A percentile compares a stretch with the other conserved stretches of the same genome.
These are phyloP conservation scores for Hypsopygia costalis DNA, from an alignment of 2,888 invertebrate genomes.

Conservation along the genomic window DNA sequence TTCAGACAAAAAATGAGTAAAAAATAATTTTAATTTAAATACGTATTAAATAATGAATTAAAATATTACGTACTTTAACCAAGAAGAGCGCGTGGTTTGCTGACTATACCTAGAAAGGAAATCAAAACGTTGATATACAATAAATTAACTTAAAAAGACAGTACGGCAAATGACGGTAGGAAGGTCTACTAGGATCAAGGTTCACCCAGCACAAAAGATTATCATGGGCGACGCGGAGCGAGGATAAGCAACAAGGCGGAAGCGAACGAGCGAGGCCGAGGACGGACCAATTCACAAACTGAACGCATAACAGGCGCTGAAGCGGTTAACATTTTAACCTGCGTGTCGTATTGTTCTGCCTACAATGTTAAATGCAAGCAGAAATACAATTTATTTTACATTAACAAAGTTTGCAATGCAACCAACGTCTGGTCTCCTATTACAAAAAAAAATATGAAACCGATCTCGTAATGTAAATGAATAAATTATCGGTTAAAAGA, in stretches of 20 bases:
- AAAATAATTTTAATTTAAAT: slow-evolving; percentile 1
- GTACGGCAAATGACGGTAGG: slow-evolving; percentile 29
- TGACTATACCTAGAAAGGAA: slow-evolving; percentile 80
- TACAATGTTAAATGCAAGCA: neutral
- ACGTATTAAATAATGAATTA: slow-evolving; percentile 31
- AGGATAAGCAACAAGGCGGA: slow-evolving; percentile 76
- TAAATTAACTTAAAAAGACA: slow-evolving; percentile 43
- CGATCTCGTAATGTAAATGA: neutral
- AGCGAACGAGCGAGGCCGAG: slow-evolving; percentile 72
- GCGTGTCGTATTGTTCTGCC: slow-evolving; percentile 12
- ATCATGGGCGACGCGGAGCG: slow-evolving; percentile 68
- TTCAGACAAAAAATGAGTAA: neutral
- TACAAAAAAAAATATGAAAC: no score
- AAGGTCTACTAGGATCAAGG: slow-evolving; percentile 74
- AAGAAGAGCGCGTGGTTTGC: slow-evolving; percentile 75
- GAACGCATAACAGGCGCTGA: slow-evolving; percentile 48
- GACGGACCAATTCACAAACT: slow-evolving; percentile 71
- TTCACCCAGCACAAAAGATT: slow-evolving; percentile 62
- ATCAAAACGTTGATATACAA: slow-evolving; percentile 60
- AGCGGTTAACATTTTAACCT: slow-evolving; percentile 34
- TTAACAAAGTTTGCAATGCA: neutral
- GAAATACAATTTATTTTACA: no score
- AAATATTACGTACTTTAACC: slow-evolving; percentile 75
- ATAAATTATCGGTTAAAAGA: neutral
- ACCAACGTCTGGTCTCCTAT: no score